Evolutionary conservation across 2,113 vertebrate species (phyloP).

Genomic region (Mohoua ochrocephala): DNA sequence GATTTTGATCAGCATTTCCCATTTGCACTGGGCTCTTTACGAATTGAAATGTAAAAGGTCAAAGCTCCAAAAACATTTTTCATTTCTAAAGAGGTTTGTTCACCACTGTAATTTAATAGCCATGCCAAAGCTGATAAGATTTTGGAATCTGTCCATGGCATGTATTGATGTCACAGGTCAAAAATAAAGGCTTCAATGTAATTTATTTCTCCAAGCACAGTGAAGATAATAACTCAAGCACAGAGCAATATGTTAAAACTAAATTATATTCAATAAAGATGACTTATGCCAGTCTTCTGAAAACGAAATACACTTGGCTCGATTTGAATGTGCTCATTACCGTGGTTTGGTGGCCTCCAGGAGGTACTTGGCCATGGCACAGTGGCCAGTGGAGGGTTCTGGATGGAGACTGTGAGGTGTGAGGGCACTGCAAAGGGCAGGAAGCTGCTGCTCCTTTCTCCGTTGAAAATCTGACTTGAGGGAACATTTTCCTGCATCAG

Average conservation of each 20-base stretch:
- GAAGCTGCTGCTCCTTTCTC: neutral
- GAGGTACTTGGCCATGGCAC: neutral
- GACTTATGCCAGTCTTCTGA: constrained; percentile 68
- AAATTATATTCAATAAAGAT: constrained; percentile 72
- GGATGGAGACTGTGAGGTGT: neutral
- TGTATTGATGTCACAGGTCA: constrained; percentile 74
- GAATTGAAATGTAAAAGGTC: constrained; percentile 73
- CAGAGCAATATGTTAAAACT: constrained; percentile 73
- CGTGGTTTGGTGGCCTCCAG: neutral
- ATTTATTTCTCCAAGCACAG: constrained; percentile 70
- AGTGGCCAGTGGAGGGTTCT: neutral
- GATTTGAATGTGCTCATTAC: constrained; percentile 17
- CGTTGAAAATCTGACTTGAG: neutral
- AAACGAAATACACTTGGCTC: constrained; percentile 60
- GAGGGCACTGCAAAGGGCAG: neutral
- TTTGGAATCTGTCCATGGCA: constrained; percentile 67
- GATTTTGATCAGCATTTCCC: constrained; percentile 69
- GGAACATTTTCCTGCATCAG: neutral
- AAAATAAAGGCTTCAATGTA: constrained; percentile 70
- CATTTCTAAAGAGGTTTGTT: constrained; percentile 73
- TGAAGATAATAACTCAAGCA: constrained; percentile 71
- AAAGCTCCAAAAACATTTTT: constrained; percentile 70
- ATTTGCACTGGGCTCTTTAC: constrained; percentile 64
- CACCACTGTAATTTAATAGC: constrained; percentile 71
- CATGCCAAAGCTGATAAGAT: constrained; percentile 70